Conservation (phyloP, 2,888 invertebrate species). For the Lumbricus terrestris region DNA sequence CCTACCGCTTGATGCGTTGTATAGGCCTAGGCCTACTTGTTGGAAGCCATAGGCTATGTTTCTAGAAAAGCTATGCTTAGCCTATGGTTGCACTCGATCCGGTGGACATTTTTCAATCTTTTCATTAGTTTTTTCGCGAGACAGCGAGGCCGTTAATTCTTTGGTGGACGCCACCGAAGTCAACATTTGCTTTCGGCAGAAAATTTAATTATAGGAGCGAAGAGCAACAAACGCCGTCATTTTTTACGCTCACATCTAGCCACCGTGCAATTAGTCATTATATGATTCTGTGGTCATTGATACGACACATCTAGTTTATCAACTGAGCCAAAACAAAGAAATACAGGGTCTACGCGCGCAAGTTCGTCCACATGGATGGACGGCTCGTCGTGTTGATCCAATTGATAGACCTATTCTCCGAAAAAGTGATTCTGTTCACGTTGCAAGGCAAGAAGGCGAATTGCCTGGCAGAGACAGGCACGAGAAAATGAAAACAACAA, state of each 20-base stretch:
- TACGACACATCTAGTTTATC: neutral
- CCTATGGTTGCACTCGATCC: too few relatives aligned
- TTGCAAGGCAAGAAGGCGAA: neutral
- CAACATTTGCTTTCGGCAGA: too few relatives aligned
- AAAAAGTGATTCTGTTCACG: neutral
- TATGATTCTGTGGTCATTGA: neutral
- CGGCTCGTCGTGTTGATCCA: neutral
- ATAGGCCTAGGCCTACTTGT: too few relatives aligned
- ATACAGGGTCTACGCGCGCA: too few relatives aligned
- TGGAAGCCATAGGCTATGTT: too few relatives aligned
- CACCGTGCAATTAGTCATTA: neutral
- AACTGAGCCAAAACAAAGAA: neutral
- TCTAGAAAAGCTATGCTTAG: too few relatives aligned
- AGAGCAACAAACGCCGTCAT: neutral
- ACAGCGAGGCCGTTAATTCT: neutral
- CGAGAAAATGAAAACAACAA: too few relatives aligned
- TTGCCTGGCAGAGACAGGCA: neutral
- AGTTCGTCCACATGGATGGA: neutral
- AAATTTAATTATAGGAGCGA: neutral
- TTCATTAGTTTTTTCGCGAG: neutral
- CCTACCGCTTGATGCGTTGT: too few relatives aligned
- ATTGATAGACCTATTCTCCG: neutral
- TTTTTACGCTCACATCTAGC: neutral
- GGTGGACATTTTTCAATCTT: neutral
- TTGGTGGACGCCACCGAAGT: neutral